These are phyloP conservation scores for Aphyosemion australe DNA, from an alignment of 2,113 vertebrate species.

Conservation along the genomic window DNA sequence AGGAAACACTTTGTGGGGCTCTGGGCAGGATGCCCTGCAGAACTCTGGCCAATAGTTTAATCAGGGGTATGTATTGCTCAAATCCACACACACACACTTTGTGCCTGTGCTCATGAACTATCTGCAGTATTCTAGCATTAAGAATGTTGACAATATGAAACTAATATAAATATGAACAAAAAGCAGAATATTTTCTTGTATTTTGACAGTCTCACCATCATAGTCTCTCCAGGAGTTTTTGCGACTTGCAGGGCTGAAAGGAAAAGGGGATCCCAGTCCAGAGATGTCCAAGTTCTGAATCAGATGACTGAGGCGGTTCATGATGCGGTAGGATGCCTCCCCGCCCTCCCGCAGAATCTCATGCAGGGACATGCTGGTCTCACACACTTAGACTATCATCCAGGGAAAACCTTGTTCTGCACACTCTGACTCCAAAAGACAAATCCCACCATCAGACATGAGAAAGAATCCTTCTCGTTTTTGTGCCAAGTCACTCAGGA, in stretches of 20 bases:
- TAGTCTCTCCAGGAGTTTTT: constrained; percentile 75
- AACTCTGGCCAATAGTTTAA: constrained; percentile 25
- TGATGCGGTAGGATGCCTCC: constrained; percentile 72
- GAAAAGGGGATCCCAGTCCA: constrained; percentile 69
- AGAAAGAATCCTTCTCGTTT: constrained; percentile 8
- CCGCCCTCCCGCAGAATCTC: constrained; percentile 79
- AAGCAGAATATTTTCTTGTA: background rate
- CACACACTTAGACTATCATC: constrained; percentile 48
- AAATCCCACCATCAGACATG: constrained; percentile 24
- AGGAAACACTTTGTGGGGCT: constrained; percentile 58
- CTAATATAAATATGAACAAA: constrained; percentile 4
- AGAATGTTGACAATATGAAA: background rate
- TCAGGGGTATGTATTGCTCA: constrained; percentile 21
- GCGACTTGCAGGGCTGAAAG: constrained; percentile 66
- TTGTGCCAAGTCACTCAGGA: constrained; percentile 13
- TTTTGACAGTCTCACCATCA: constrained; percentile 69
- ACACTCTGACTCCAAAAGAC: constrained; percentile 38
- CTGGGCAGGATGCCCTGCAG: constrained; percentile 59
- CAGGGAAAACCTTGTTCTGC: constrained; percentile 23
- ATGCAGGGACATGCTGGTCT: constrained; percentile 76
- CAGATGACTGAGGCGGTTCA: constrained; percentile 75
- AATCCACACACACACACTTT: constrained; percentile 5
- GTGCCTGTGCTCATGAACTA: background rate
- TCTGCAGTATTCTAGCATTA: background rate
- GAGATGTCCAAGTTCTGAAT: constrained; percentile 78